phyloP scores from a whole-genome alignment of 2,888 invertebrate genomes.

The Drosophila meridionalis region DNA sequence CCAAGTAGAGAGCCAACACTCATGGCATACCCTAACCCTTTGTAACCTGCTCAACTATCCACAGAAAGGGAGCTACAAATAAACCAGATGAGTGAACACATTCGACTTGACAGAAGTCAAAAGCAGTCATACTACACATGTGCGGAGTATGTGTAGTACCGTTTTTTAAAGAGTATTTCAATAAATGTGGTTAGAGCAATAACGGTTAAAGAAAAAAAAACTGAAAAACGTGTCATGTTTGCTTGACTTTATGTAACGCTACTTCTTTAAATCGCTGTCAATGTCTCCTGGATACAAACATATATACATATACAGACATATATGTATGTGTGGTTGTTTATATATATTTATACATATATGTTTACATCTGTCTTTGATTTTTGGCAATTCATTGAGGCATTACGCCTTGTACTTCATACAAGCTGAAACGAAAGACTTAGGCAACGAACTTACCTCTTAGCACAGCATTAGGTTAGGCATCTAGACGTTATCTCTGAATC shows the following conservation, averaged over 20 bases:
- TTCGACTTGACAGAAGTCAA: background rate
- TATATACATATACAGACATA: background rate
- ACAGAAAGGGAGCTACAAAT: background rate
- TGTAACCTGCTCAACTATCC: background rate
- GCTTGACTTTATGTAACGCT: constrained; percentile 70
- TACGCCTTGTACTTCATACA: constrained; percentile 5
- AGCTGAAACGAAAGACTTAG: constrained; percentile 51
- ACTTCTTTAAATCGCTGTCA: constrained; percentile 60
- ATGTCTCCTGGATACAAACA: constrained; percentile 44
- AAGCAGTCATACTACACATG: background rate
- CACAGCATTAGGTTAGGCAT: constrained; percentile 28
- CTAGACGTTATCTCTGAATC: constrained; percentile 39
- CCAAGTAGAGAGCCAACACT: background rate
- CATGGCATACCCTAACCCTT: background rate
- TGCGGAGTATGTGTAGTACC: no score
- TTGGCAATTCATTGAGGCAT: constrained; percentile 33
- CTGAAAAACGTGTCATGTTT: constrained; percentile 25
- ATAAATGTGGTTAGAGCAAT: constrained; percentile 7
- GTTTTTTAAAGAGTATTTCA: background rate
- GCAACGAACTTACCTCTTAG: constrained; percentile 67
- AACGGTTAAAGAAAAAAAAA: constrained; percentile 13
- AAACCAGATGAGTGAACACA: background rate
- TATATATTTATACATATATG: constrained; percentile 17
- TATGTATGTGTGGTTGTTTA: background rate
- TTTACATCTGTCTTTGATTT: constrained; percentile 12